Conservation (phyloP, 2,797 vertebrate genomes). For the Heteromormyrus szaboi region DNA sequence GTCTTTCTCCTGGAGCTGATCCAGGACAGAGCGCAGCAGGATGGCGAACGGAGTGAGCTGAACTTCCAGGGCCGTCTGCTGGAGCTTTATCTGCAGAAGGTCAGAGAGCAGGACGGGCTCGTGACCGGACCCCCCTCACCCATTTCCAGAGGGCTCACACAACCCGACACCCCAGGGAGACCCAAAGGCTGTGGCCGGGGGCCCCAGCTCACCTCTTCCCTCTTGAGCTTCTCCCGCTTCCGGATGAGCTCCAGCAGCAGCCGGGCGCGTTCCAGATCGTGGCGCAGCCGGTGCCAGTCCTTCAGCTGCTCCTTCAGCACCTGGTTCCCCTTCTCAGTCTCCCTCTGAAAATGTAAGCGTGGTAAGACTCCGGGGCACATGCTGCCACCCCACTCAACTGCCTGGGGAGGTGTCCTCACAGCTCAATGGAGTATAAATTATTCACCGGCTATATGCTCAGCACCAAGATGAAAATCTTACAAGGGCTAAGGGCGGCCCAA, state of each 20-base stretch:
- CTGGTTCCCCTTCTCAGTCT: constrained; percentile 70
- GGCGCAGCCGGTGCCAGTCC: constrained; percentile 91
- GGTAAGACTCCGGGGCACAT: background rate
- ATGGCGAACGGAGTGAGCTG: constrained; percentile 86
- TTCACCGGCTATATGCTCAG: background rate
- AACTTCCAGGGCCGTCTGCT: constrained; percentile 84
- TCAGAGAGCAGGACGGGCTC: background rate
- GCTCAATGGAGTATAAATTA: background rate
- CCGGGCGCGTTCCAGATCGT: constrained; percentile 90
- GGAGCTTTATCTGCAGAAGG: constrained; percentile 77
- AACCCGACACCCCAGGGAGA: background rate
- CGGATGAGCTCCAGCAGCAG: constrained; percentile 90
- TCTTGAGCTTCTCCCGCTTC: constrained; percentile 94
- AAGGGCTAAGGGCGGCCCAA: background rate
- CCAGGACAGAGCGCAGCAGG: constrained; percentile 77
- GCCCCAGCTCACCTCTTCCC: constrained; percentile 74
- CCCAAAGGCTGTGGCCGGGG: background rate
- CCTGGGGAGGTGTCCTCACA: background rate
- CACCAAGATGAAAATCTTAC: background rate
- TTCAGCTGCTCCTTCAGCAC: constrained; percentile 89
- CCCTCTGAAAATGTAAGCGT: constrained; percentile 57
- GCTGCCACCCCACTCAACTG: background rate
- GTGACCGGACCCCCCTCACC: background rate
- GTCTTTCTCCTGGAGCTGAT: constrained; percentile 92
- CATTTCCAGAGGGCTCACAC: background rate